Evolutionary conservation across 2,888 invertebrate genomes (phyloP), one percentile per base, ranked within the genome.

Genomic region (Scrobipalpa atriplicella): DNA sequence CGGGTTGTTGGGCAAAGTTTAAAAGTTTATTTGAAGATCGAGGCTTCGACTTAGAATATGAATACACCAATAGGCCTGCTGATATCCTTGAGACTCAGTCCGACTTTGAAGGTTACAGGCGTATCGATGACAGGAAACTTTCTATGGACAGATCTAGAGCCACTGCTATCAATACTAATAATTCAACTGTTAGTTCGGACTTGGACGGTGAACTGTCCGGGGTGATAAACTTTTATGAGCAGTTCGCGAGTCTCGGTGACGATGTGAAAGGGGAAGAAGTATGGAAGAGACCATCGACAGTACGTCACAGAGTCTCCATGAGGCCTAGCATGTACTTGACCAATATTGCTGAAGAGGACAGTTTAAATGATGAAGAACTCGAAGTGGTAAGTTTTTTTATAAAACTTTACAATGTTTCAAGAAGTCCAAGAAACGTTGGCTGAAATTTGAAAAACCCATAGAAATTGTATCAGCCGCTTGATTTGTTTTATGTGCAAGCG

Each of bases 31-130:
- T 92, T 67, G 89, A 92, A 67, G 90, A 85, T 18, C 79, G 90
- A 76, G 92, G 92, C 0, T 92, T 92, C 62, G 92, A 92, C 79
- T 80, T 92, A 69, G 86, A 89, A 67, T 92, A 83, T 68, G 92
- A 92, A 77, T 90, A 86, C 68, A 78, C 74, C 10, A 69, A 70
- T 38, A 70, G 73, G 0, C 73, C 83, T 6, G 70, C 78, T 6
- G 79, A 72, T 60, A 73, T 81, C 64, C 72, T 56, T 2, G 64
- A 64, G n/a, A 41, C 39, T 29, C 64, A 56, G 38, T 75, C 67
- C 11, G 83, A 86, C 11, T 62, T 68, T 2, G 86, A 86, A 73
- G 84, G 79, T 0, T 86, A 86, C 66, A 82, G 82, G 73, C 79
- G 77, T 58, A 74, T 84, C 38, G 83, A 86, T 18, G 83, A 82